A percentile compares a stretch with the other conserved stretches of the same genome.
These are phyloP conservation scores for Petrophora chlorosata DNA, from an alignment of 2,888 invertebrate genomes.

Conservation along the genomic window DNA sequence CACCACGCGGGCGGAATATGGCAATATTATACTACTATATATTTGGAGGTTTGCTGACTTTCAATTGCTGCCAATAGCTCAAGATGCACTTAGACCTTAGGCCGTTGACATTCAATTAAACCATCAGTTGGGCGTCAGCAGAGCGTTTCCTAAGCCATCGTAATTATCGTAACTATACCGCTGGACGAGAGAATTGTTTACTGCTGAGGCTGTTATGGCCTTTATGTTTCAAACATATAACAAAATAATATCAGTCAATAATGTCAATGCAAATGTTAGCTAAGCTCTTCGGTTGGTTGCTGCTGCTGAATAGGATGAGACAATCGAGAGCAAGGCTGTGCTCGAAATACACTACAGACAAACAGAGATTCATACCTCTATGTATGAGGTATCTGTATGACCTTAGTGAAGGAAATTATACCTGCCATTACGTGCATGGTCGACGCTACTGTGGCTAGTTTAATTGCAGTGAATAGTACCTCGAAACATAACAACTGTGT, in stretches of 20 bases:
- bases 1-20: too few relatives aligned
- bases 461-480: slow-evolving; percentile 16
- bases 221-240: neutral
- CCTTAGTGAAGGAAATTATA: slow-evolving; percentile 47
- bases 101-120: too few relatives aligned
- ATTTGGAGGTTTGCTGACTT: too few relatives aligned
- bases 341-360: slow-evolving; percentile 37
- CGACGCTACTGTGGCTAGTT: slow-evolving; percentile 30
- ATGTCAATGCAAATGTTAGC: slow-evolving; percentile 8
- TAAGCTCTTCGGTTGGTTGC: slow-evolving; percentile 56
- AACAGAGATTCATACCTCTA: slow-evolving; percentile 14
- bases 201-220: neutral
- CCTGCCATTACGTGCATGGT: slow-evolving; percentile 36
- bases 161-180: too few relatives aligned
- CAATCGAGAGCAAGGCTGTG: slow-evolving; percentile 73
- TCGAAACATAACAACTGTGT: slow-evolving; percentile 6
- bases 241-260: neutral
- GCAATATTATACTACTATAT: too few relatives aligned
- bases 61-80: too few relatives aligned
- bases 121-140: too few relatives aligned
- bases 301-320: slow-evolving; percentile 59
- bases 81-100: too few relatives aligned
- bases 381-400: slow-evolving; percentile 30
- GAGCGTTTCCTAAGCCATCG: too few relatives aligned
- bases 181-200: neutral